Evolutionary conservation across 2,113 vertebrate species (phyloP).

Genomic region (Serilophus lunatus): DNA sequence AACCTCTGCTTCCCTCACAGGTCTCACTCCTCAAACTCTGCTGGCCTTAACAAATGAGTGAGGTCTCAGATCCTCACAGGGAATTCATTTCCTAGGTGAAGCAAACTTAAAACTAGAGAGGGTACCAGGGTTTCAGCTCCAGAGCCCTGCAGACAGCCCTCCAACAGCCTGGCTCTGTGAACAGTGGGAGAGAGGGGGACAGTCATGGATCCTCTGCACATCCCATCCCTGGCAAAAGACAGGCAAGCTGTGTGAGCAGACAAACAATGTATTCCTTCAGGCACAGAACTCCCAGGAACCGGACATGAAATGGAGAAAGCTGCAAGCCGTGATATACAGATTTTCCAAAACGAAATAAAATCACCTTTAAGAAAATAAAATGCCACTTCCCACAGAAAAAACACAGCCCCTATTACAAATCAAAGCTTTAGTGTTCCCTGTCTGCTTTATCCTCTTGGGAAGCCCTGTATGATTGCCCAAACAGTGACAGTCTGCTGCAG

Average conservation of each 20-base stretch:
- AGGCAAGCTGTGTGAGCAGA: rapidly evolving
- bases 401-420: background rate
- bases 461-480: background rate
- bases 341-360: background rate
- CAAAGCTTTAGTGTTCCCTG: background rate
- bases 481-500: background rate
- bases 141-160: background rate
- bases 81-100: background rate
- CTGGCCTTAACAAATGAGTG: background rate
- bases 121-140: background rate
- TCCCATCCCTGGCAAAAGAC: rapidly evolving
- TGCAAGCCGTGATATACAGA: background rate
- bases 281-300: background rate
- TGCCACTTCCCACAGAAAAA: background rate
- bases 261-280: background rate
- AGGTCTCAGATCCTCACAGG: background rate
- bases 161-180: background rate
- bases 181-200: background rate
- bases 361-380: background rate
- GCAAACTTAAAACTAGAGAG: background rate
- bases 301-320: background rate
- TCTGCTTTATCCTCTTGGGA: background rate
- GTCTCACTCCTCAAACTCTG: background rate
- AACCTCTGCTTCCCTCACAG: background rate
- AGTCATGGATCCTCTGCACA: background rate